These are phyloP conservation scores for Actinemys pallida DNA, from an alignment of 2,113 vertebrate species.

Conservation along the genomic window DNA sequence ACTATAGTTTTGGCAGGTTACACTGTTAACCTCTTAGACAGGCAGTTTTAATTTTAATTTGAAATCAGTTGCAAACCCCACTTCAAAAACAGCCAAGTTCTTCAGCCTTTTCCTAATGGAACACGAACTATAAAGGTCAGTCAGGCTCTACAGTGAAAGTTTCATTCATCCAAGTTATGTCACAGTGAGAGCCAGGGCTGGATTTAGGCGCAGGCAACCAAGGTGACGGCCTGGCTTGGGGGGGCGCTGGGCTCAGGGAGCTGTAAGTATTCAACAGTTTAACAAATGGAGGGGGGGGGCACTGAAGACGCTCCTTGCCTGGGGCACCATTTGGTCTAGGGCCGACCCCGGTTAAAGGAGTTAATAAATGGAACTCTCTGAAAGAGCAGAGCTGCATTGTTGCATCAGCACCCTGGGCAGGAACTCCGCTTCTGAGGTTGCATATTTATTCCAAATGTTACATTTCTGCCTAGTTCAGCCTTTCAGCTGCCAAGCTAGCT, in stretches of 20 bases:
- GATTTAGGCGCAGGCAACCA: too few species aligned
- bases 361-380: neutral
- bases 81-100: neutral
- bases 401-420: neutral
- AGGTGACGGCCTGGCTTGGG: too few species aligned
- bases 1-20: neutral
- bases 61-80: neutral
- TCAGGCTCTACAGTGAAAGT: neutral
- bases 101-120: neutral
- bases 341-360: too few species aligned
- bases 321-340: too few species aligned
- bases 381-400: rapidly evolving
- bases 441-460: neutral
- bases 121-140: neutral
- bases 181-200: neutral
- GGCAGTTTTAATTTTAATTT: neutral
- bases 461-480: neutral
- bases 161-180: neutral
- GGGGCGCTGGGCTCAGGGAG: too few species aligned
- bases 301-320: too few species aligned
- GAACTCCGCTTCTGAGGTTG: neutral
- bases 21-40: neutral
- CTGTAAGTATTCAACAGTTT: too few species aligned
- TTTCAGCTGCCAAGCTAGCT: neutral
- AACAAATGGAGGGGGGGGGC: too few species aligned